Percentiles rank a stretch among this genome's conserved stretches.
Evolutionary conservation across 2,113 vertebrate species (phyloP).

Genomic region (Physeter macrocephalus): DNA sequence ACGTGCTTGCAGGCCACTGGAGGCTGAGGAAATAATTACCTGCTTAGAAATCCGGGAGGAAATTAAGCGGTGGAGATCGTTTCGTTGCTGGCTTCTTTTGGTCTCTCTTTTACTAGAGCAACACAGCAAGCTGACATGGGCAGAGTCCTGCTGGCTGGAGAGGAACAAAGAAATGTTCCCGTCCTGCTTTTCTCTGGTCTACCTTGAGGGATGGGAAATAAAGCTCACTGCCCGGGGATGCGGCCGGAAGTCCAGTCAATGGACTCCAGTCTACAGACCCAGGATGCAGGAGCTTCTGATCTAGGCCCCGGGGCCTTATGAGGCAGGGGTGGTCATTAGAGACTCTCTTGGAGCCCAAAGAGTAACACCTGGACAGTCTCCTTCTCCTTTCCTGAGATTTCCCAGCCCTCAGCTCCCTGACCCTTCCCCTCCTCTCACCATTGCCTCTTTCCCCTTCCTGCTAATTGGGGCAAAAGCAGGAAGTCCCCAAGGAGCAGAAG

Average conservation of each 20-base stretch:
- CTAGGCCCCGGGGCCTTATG: neutral
- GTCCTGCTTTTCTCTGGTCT: neutral
- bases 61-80: neutral
- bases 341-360: neutral
- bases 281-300: neutral
- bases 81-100: neutral
- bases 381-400: neutral
- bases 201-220: neutral
- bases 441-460: neutral
- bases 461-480: neutral
- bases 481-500: neutral
- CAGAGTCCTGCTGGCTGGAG: neutral
- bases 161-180: neutral
- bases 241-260: neutral
- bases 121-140: neutral
- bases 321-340: neutral
- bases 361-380: neutral
- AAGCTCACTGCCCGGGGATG: neutral
- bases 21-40: slow-evolving; percentile 28
- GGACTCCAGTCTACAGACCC: neutral
- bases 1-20: neutral
- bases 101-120: neutral
- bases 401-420: neutral
- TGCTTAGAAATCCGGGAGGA: slow-evolving; percentile 29
- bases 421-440: neutral